Conservation (phyloP, 2,888 invertebrate species). For the Drosophila leonis region DNA sequence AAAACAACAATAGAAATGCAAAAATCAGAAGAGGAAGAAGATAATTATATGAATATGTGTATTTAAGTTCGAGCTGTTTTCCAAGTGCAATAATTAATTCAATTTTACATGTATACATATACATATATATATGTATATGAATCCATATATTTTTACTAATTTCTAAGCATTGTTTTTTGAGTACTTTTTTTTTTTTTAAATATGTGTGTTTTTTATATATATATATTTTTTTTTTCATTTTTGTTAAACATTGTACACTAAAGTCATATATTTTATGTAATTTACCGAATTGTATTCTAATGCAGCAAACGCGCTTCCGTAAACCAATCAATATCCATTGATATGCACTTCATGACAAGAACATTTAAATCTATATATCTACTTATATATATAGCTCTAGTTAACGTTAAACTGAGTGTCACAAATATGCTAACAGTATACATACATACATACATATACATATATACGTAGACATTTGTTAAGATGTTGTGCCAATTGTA, state of each 20-base stretch:
- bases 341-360: constrained; percentile 45
- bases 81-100: constrained; percentile 55
- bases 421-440: constrained; percentile 26
- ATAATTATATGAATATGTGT: constrained; percentile 15
- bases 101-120: constrained; percentile 11
- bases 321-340: constrained; percentile 11
- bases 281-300: constrained; percentile 48
- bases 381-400: constrained; percentile 18
- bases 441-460: constrained; percentile 10
- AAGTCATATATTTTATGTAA: constrained; percentile 42
- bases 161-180: constrained; percentile 41
- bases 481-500: constrained; percentile 15
- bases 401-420: constrained; percentile 24
- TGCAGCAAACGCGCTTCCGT: constrained; percentile 53
- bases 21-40: background rate
- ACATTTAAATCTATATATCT: constrained; percentile 5
- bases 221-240: constrained; percentile 17
- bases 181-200: constrained; percentile 13
- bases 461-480: constrained; percentile 17
- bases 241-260: constrained; percentile 37
- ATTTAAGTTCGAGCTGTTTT: constrained; percentile 45
- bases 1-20: constrained; percentile 1
- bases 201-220: background rate
- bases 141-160: constrained; percentile 38
- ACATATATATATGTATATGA: background rate